Evolutionary conservation across 2,113 vertebrate species (phyloP).

Genomic region (Diphyllodes magnificus): DNA sequence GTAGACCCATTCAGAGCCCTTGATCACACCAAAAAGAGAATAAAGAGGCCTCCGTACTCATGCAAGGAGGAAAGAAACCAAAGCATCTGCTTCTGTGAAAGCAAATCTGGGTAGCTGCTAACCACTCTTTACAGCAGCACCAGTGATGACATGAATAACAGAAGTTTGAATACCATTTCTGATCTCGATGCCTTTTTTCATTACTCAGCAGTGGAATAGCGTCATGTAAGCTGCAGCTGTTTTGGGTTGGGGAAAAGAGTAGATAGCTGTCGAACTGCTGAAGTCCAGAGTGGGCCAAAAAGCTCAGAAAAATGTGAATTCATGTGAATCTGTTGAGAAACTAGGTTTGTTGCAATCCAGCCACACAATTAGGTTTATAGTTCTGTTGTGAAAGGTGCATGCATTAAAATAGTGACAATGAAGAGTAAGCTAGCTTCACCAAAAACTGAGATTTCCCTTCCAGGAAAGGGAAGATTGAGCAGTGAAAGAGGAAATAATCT

Average conservation of each 20-base stretch:
- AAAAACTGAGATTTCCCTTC: neutral
- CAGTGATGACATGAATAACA: neutral
- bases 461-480: neutral
- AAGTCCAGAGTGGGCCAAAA: neutral
- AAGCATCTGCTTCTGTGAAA: slow-evolving; percentile 44
- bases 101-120: neutral
- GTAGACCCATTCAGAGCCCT: neutral
- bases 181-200: neutral
- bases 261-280: neutral
- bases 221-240: neutral
- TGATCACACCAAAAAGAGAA: slow-evolving; percentile 7
- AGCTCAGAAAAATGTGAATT: neutral
- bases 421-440: neutral
- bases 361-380: neutral
- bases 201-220: neutral
- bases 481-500: neutral
- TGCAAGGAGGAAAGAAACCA: neutral
- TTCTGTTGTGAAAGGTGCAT: neutral
- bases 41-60: neutral
- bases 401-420: neutral
- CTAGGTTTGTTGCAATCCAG: neutral
- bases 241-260: neutral
- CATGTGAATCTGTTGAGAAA: neutral
- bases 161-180: neutral
- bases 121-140: neutral